These are phyloP conservation scores for Hanleya hanleyi DNA, from an alignment of 2,888 invertebrate species.

Conservation along the genomic window DNA sequence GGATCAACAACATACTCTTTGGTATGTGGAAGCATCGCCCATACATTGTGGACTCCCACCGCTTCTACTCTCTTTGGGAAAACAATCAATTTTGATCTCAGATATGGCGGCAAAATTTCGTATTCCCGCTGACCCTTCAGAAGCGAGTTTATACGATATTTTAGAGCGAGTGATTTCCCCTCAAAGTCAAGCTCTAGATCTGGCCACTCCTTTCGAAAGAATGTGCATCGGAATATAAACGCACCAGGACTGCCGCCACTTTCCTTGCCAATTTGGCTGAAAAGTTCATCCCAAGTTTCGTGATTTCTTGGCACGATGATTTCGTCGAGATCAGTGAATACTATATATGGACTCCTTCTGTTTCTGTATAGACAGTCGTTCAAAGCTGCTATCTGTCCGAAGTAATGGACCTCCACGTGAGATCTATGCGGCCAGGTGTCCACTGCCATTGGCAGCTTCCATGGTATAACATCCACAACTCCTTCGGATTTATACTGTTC, in stretches of 20 bases:
- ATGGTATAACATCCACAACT: conserved; percentile 54
- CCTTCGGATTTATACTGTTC: conserved; percentile 49
- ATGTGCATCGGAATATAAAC: conserved; percentile 46
- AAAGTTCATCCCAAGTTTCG: conserved; percentile 47
- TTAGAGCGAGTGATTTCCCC: conserved; percentile 35
- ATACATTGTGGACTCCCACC: conserved; percentile 54
- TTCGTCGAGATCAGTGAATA: conserved; percentile 69
- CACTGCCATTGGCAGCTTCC: conserved; percentile 59
- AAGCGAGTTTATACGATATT: conserved; percentile 48
- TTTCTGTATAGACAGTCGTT: conserved; percentile 69
- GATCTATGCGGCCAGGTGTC: conserved; percentile 38
- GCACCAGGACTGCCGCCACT: not conserved
- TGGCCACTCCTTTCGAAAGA: conserved; percentile 59
- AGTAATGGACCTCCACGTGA: conserved; percentile 61
- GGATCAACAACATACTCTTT: conserved; percentile 18
- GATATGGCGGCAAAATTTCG: conserved; percentile 30
- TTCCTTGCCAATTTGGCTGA: conserved; percentile 4
- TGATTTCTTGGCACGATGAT: conserved; percentile 61
- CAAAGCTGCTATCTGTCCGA: conserved; percentile 66
- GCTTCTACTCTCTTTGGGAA: conserved; percentile 39
- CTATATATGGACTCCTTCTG: conserved; percentile 53
- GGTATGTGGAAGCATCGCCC: conserved; percentile 16
- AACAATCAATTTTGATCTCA: conserved; percentile 54
- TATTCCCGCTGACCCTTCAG: conserved; percentile 45
- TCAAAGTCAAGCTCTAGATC: conserved; percentile 26